These are phyloP conservation scores for Gambusia yucatana DNA, from an alignment of 2,797 vertebrate species.

Conservation along the genomic window DNA sequence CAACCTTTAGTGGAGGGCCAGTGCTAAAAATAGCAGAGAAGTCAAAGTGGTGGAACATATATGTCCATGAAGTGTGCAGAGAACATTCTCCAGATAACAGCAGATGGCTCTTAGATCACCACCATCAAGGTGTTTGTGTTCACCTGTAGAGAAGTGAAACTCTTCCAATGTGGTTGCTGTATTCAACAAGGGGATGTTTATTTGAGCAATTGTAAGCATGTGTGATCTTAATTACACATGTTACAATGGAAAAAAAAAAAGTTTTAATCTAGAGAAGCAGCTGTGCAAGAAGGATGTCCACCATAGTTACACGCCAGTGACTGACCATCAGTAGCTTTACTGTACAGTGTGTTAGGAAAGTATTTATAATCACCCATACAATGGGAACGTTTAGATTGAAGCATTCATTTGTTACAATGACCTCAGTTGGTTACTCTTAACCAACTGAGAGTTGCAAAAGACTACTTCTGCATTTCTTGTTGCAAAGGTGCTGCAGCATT, in stretches of 20 bases:
- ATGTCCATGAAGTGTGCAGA: slow-evolving; percentile 78
- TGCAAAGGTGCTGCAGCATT: slow-evolving; percentile 32
- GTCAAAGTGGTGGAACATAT: slow-evolving; percentile 79
- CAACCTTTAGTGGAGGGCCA: slow-evolving; percentile 54
- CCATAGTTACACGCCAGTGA: slow-evolving; percentile 25
- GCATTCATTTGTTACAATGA: neutral
- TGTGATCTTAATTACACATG: slow-evolving; percentile 40
- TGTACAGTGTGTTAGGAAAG: neutral
- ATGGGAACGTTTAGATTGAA: neutral
- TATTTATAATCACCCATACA: neutral
- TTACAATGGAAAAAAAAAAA: slow-evolving; percentile 59
- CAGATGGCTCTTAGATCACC: slow-evolving; percentile 73
- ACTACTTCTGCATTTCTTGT: slow-evolving; percentile 52
- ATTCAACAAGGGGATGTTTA: slow-evolving; percentile 25
- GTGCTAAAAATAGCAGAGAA: slow-evolving; percentile 77
- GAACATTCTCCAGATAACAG: slow-evolving; percentile 77
- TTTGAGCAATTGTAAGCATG: slow-evolving; percentile 30
- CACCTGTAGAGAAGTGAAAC: slow-evolving; percentile 40
- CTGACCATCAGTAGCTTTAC: slow-evolving; percentile 12
- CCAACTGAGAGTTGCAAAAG: slow-evolving; percentile 46
- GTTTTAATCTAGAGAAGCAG: slow-evolving; percentile 46
- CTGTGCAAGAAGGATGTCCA: slow-evolving; percentile 42
- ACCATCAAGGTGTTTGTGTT: slow-evolving; percentile 24
- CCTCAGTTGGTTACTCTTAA: slow-evolving; percentile 18
- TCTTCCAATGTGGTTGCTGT: neutral